phyloP scores from a whole-genome alignment of 2,797 vertebrate species.

The Pelodytes ibericus region DNA sequence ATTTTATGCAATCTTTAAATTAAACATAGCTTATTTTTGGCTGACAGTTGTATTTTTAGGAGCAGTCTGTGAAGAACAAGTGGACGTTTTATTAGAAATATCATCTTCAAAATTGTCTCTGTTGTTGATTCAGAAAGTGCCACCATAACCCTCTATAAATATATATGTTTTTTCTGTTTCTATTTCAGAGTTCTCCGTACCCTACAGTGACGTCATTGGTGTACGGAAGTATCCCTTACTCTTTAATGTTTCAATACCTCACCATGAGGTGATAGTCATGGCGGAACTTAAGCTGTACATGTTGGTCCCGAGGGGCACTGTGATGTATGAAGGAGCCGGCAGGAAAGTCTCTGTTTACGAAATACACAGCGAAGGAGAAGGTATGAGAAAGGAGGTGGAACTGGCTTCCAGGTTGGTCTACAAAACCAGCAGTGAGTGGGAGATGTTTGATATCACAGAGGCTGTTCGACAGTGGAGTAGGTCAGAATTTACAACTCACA shows the following conservation, averaged over 20 bases:
- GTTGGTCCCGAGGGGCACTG: slow-evolving; percentile 84
- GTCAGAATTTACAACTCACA: slow-evolving; percentile 79
- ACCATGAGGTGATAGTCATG: slow-evolving; percentile 87
- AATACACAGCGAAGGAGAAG: slow-evolving; percentile 65
- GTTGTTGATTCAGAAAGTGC: no score
- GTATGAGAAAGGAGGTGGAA: slow-evolving; percentile 68
- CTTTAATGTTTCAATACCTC: slow-evolving; percentile 93
- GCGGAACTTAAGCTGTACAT: slow-evolving; percentile 94
- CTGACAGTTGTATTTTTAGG: no score
- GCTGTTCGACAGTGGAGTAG: slow-evolving; percentile 85
- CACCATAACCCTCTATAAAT: no score
- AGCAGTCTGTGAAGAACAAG: no score
- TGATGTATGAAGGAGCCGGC: slow-evolving; percentile 84
- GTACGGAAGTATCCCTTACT: slow-evolving; percentile 87
- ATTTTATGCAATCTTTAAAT: no score
- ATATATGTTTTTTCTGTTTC: slow-evolving; percentile 45
- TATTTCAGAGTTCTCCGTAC: slow-evolving; percentile 79
- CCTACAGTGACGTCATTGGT: slow-evolving; percentile 71
- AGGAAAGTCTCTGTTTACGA: slow-evolving; percentile 91
- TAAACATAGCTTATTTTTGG: no score
- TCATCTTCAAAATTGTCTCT: no score
- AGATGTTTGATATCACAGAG: slow-evolving; percentile 89
- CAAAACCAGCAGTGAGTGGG: slow-evolving; percentile 86
- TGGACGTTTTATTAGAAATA: no score
- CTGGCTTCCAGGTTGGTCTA: slow-evolving; percentile 88